Evolutionary conservation across 2,888 invertebrate genomes (phyloP).

Genomic region (Hirtodrosophila confusa): DNA sequence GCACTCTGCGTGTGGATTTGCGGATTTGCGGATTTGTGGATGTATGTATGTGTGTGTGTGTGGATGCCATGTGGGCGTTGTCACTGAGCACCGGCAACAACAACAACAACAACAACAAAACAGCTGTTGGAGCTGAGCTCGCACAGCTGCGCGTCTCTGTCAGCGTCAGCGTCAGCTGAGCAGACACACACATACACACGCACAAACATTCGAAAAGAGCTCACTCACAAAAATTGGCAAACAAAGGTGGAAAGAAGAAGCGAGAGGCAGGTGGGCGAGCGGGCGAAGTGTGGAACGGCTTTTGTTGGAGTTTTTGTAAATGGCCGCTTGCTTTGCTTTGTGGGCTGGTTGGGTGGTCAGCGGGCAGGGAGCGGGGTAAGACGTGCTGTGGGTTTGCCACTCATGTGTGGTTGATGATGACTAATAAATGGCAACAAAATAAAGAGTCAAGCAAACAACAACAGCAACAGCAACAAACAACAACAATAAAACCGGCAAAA

Average conservation of each 20-base stretch:
- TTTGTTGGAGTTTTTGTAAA: conserved; percentile 44
- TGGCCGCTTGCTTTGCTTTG: conserved; percentile 18
- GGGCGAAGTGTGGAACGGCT: conserved; percentile 1
- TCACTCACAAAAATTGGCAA: conserved; percentile 33
- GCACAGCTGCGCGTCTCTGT: conserved; percentile 50
- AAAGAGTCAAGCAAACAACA: conserved; percentile 41
- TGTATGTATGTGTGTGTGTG: conserved; percentile 15
- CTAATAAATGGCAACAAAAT: conserved; percentile 57
- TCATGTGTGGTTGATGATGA: conserved; percentile 48
- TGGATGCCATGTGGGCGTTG: conserved; percentile 72
- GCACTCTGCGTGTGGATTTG: conserved; percentile 2
- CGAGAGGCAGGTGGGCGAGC: conserved; percentile 7
- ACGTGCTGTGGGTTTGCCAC: conserved; percentile 30
- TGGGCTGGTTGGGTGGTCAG: not conserved
- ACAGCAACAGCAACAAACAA: conserved; percentile 48
- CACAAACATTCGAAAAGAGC: conserved; percentile 10
- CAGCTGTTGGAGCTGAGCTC: conserved; percentile 58
- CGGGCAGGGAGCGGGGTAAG: conserved; percentile 7
- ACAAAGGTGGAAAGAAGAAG: conserved; percentile 50
- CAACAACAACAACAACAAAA: conserved; percentile 43
- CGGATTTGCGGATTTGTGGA: not conserved
- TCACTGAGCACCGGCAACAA: conserved; percentile 42
- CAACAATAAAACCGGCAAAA: conserved; percentile 65
- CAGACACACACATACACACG: conserved; percentile 12
- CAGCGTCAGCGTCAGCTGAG: conserved; percentile 51